Conservation (phyloP, 1,140 invertebrate species). For the Micrasema longulum region DNA sequence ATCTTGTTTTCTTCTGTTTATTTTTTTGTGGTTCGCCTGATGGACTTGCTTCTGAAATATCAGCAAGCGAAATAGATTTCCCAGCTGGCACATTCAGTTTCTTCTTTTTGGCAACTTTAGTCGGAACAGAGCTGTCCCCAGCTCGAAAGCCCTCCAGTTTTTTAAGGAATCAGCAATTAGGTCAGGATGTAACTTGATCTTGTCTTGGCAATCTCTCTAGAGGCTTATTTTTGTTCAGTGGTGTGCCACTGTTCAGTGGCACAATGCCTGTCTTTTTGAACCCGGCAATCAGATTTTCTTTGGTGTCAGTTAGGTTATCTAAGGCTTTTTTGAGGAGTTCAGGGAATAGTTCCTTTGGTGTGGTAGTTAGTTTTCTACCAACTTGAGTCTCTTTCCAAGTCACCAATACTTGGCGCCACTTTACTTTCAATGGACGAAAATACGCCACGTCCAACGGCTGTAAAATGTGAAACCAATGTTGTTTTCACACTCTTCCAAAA, state of each 20-base stretch:
- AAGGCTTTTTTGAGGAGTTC: too few species aligned
- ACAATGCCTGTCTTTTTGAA: neutral
- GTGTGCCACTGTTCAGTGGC: neutral
- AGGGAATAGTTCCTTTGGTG: too few species aligned
- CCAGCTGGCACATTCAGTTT: conserved; percentile 6
- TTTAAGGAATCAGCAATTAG: neutral
- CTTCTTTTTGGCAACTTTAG: conserved; percentile 3
- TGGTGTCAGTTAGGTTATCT: too few species aligned
- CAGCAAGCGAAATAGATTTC: neutral
- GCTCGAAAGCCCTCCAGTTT: neutral
- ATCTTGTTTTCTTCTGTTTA: neutral
- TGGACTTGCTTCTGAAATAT: conserved; percentile 3
- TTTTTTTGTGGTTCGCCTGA: neutral
- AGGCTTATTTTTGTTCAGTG: neutral
- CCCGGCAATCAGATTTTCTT: neutral
- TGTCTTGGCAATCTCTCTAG: neutral
- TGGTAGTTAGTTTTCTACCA: too few species aligned
- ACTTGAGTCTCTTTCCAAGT: too few species aligned
- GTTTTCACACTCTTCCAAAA: too few species aligned
- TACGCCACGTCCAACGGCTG: too few species aligned
- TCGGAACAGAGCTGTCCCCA: neutral
- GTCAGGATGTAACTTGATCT: neutral
- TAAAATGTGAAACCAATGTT: too few species aligned
- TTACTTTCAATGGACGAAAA: too few species aligned
- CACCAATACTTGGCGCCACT: too few species aligned